Evolutionary conservation across 2,113 vertebrate species (phyloP).

Genomic region (Notothenia rossii): DNA sequence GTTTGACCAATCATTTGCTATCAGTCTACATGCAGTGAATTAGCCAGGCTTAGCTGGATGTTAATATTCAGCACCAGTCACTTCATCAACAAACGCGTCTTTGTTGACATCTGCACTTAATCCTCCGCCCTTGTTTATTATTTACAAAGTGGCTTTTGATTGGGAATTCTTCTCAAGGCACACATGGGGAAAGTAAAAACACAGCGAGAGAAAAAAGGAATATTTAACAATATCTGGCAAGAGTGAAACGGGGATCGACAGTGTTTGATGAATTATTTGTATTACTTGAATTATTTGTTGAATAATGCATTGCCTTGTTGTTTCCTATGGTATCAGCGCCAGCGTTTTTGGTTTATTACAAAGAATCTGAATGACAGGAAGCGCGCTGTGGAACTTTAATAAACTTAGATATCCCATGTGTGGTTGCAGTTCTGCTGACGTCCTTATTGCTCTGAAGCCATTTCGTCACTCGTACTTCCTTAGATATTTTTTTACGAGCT

Average conservation of each 20-base stretch:
- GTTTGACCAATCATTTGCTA: constrained; percentile 41
- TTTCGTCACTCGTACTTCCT: constrained; percentile 45
- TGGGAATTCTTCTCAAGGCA: constrained; percentile 29
- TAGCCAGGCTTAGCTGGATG: constrained; percentile 25
- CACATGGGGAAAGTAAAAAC: constrained; percentile 22
- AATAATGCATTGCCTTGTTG: constrained; percentile 42
- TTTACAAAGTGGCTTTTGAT: constrained; percentile 65
- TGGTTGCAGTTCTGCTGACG: constrained; percentile 53
- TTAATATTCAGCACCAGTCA: constrained; percentile 30
- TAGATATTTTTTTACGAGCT: constrained; percentile 29
- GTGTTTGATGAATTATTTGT: constrained; percentile 60
- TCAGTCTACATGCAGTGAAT: constrained; percentile 29
- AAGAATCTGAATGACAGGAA: constrained; percentile 33
- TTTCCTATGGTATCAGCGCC: constrained; percentile 48
- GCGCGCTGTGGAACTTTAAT: constrained; percentile 38
- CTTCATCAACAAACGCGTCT: constrained; percentile 58
- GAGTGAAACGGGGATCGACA: constrained; percentile 21
- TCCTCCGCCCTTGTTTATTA: constrained; percentile 45
- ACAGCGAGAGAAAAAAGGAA: neutral
- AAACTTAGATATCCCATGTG: constrained; percentile 38
- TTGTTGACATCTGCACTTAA: constrained; percentile 72
- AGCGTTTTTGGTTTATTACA: constrained; percentile 37
- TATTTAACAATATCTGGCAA: constrained; percentile 20
- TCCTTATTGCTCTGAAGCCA: constrained; percentile 30
- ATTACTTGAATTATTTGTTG: constrained; percentile 56